These are phyloP conservation scores for Mirounga angustirostris DNA, from an alignment of 2,113 vertebrate genomes.

Conservation along the genomic window DNA sequence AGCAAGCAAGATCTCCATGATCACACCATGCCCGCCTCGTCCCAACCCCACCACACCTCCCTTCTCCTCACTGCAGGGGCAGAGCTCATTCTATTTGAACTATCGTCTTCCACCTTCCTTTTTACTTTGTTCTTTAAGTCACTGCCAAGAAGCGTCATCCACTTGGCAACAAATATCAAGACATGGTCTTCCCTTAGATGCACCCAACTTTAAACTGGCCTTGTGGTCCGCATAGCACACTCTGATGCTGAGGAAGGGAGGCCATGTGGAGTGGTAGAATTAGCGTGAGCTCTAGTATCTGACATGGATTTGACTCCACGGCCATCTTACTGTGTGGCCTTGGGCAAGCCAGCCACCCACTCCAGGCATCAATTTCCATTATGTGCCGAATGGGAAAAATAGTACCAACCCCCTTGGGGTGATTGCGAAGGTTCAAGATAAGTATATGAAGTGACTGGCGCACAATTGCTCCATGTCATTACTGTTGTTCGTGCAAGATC, in stretches of 20 bases:
- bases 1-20: neutral
- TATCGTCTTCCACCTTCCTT: neutral
- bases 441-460: neutral
- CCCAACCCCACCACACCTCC: neutral
- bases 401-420: neutral
- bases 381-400: neutral
- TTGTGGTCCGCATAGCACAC: neutral
- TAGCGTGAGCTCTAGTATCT: neutral
- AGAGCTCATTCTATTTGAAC: neutral
- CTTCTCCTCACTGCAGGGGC: neutral
- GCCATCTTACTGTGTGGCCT: neutral
- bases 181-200: neutral
- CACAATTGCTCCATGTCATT: neutral
- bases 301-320: neutral
- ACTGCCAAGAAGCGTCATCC: neutral
- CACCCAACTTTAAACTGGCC: neutral
- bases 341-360: neutral
- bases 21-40: neutral
- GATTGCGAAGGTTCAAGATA: neutral
- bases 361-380: neutral
- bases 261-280: neutral
- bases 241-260: neutral
- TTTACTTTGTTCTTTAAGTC: neutral
- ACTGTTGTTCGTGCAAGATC: neutral
- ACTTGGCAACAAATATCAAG: neutral